phyloP scores from a whole-genome alignment of 1,140 invertebrate genomes.

The Brachionus calyciflorus region DNA sequence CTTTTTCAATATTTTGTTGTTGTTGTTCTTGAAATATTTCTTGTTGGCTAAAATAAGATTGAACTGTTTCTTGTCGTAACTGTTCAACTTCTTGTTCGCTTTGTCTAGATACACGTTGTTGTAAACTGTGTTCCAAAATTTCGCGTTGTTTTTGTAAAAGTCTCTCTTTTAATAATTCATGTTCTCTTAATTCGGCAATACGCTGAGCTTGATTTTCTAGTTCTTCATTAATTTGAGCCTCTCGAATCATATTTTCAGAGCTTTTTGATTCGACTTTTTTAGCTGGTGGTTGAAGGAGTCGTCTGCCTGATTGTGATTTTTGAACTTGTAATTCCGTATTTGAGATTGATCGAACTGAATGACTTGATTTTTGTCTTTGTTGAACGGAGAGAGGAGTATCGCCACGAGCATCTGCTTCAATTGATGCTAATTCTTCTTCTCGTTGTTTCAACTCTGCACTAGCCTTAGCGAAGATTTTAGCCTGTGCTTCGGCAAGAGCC shows the following conservation, averaged over 20 bases:
- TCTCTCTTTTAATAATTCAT: constrained; percentile 1
- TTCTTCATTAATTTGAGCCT: neutral
- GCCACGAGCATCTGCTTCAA: constrained; percentile 7
- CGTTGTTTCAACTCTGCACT: constrained; percentile 7
- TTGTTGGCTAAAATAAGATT: too few species aligned
- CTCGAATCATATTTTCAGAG: neutral
- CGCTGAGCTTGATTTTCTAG: neutral
- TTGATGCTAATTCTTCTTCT: constrained; percentile 16
- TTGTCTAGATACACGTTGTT: constrained; percentile 4
- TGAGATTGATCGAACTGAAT: constrained; percentile 1
- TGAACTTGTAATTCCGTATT: neutral
- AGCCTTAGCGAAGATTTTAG: neutral
- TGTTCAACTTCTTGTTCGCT: neutral
- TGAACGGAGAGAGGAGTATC: neutral
- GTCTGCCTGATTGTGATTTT: constrained; percentile 14
- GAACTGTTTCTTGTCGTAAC: neutral
- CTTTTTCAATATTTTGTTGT: neutral
- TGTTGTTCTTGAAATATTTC: neutral
- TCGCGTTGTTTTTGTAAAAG: constrained; percentile 7
- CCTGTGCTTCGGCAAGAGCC: neutral
- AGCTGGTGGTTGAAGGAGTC: neutral
- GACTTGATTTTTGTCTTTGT: neutral
- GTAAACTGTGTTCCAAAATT: neutral
- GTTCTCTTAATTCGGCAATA: constrained; percentile 1
- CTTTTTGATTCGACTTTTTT: constrained; percentile 14